Conservation (phyloP, 1,140 invertebrate species). For the Drepana arcuata region DNA sequence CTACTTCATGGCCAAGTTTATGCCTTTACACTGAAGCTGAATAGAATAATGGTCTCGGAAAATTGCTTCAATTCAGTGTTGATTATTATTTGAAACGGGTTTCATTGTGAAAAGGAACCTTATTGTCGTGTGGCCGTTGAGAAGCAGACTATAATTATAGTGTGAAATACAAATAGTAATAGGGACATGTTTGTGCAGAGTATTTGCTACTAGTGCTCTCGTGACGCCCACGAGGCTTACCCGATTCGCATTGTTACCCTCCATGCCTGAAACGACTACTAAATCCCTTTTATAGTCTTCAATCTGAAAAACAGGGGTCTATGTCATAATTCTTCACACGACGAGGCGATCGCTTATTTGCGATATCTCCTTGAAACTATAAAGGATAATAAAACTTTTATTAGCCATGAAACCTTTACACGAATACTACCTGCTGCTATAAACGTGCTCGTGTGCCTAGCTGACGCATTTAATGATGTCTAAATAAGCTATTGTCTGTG, state of each 20-base stretch:
- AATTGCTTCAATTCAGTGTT: too few relatives aligned
- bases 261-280: conserved; percentile 37
- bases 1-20: too few relatives aligned
- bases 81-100: too few relatives aligned
- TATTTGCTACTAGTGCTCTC: conserved; percentile 15
- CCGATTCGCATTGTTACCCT: conserved; percentile 47
- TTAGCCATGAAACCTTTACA: conserved; percentile 21
- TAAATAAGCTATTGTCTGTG: too few relatives aligned
- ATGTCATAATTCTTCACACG: conserved; percentile 50
- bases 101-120: too few relatives aligned
- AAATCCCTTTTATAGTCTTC: conserved; percentile 29
- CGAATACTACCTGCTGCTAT: conserved; percentile 16
- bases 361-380: conserved; percentile 66
- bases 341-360: conserved; percentile 43
- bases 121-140: too few relatives aligned
- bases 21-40: too few relatives aligned
- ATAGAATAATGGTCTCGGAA: too few relatives aligned
- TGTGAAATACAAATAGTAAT: conserved; percentile 3
- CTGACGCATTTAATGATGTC: conserved; percentile 12
- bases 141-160: too few relatives aligned
- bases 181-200: conserved; percentile 9
- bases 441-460: conserved; percentile 28
- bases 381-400: conserved; percentile 51
- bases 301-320: conserved; percentile 32
- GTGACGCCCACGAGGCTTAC: conserved; percentile 42